Base-by-base conservation (phyloP, 2,797 vertebrate species). In the Chrysocyon brachyurus region DNA sequence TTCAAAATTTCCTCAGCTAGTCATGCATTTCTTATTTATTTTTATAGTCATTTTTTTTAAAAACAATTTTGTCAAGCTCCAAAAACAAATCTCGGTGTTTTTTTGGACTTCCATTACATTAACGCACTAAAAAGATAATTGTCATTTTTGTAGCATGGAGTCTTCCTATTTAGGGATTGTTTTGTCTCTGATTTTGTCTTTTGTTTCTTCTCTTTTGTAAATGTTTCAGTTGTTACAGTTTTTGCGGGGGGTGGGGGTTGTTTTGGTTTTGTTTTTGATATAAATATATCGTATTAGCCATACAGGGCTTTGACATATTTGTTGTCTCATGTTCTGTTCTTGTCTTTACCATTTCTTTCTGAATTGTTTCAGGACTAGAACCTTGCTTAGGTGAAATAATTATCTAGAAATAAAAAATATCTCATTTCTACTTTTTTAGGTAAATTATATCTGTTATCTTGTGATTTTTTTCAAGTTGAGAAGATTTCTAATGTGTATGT, bases 361-460 rank as follows among this genome's bases (percentile, higher is more conserved):
- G 31, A 57, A 31, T 59, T 85, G 6, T 85, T 96, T 85, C 21
- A 26, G 64, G 14, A 64, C 54, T 70, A 86, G 84, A 78, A 57
- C 3, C 78, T 82, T 86, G 73, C 57, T 94, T 72, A 75, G 3
- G 3, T 94, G 88, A 96, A 84, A 21, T 93, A 61, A 97, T 73
- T 87, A 31, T 9, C 56, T 87, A 72, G 33, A 87, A 92, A 94
- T 4, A 79, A 57, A 75, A 91, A 84, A 87, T 75, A 70, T 36
- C 15, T 92, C 3, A 75, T 46, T 79, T 90, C 91, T 84, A 31
- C 49, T 93, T 82, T 84, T 87, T 88, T n/a, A 84, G 63, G 40
- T 77, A 31, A 86, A 28, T 94, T 95, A 11, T 3, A 61, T 87
- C 40, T 79, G 10, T 83, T 90, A 36, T 19, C 14, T 46, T 83